These are phyloP conservation scores for Leptodactylus fallax DNA, from an alignment of 2,797 vertebrate species.

Conservation along the genomic window DNA sequence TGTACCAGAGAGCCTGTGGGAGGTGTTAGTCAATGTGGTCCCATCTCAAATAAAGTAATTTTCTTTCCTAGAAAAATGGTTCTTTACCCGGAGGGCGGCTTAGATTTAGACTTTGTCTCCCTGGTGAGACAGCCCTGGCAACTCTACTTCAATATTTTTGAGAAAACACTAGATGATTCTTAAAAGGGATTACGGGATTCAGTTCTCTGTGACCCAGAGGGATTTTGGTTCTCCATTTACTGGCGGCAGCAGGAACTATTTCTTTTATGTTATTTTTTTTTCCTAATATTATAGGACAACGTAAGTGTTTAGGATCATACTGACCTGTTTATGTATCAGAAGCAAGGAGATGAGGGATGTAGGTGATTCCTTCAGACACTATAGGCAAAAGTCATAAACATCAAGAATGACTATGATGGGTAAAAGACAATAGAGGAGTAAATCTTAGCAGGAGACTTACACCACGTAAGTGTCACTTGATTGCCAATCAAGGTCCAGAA, in stretches of 20 bases:
- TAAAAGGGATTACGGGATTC: constrained; percentile 61
- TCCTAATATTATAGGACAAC: neutral
- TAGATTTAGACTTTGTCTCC: constrained; percentile 50
- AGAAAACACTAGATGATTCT: constrained; percentile 55
- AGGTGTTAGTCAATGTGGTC: constrained; percentile 50
- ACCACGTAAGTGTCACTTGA: no score
- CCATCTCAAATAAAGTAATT: constrained; percentile 59
- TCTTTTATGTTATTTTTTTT: neutral
- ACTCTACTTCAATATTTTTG: constrained; percentile 42
- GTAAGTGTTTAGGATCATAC: neutral
- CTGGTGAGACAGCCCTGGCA: constrained; percentile 47
- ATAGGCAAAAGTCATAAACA: neutral
- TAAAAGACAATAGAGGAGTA: no score
- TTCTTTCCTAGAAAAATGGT: constrained; percentile 52
- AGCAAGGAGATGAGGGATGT: neutral
- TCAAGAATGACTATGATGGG: no score
- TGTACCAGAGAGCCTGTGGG: constrained; percentile 38
- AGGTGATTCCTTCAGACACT: neutral
- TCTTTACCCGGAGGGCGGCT: constrained; percentile 51
- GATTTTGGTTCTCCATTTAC: constrained; percentile 39
- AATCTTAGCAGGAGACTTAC: no score
- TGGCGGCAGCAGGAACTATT: constrained; percentile 23
- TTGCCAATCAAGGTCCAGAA: no score
- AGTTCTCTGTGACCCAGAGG: constrained; percentile 39
- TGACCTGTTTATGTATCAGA: neutral